Base-by-base conservation (phyloP, 1,140 invertebrate species). In the Trichomalopsis sarcophagae region DNA sequence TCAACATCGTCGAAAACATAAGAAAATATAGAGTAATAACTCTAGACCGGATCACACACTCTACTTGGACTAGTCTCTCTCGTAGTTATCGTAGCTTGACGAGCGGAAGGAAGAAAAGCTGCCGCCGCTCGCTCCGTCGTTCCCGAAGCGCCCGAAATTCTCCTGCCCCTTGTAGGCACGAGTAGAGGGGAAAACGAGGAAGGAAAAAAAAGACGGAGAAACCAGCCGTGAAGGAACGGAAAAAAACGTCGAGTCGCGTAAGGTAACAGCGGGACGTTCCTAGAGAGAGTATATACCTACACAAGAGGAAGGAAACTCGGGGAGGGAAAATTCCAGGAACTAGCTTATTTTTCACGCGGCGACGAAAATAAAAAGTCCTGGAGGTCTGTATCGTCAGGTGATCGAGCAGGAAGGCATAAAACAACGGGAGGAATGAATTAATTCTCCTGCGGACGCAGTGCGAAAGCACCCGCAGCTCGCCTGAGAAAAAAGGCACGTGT, bases 31-130 rank as follows among this genome's bases (percentile, higher is more conserved):
- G 23, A 30, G 68, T 13, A 33, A 71, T 30, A 71, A 71, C 3
- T 2, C 68, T 71, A 71, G 27, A 62, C 30, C 68, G 68, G 14
- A 71, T 11, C 23, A 33, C 23, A 33, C 10, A 44, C 40, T 44
- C 40, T 36, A 14, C 68, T 9, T 27, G 2, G 68, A 23, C 10
- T 13, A 6, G 66, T 27, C 21, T 74, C 86, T 27, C 21, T 74
- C 86, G 84, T 88, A 86, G 87, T 90, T 90, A 90, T 87, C 89
- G 87, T 90, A 88, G 88, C 88, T 86, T 88, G 88, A 90, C 89
- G 87, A 66, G 89, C 86, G 88, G 79, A 87, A 91, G 88, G 88
- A 90, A 89, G 87, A 81, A 88, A 88, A 87, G 87, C 6, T 9
- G 36, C 30, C 11, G 14, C 27, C 27, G 27, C 27, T 27, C 27